These are phyloP conservation scores for Nomada hirtipes DNA, from an alignment of 2,888 invertebrate genomes.

Conservation along the genomic window DNA sequence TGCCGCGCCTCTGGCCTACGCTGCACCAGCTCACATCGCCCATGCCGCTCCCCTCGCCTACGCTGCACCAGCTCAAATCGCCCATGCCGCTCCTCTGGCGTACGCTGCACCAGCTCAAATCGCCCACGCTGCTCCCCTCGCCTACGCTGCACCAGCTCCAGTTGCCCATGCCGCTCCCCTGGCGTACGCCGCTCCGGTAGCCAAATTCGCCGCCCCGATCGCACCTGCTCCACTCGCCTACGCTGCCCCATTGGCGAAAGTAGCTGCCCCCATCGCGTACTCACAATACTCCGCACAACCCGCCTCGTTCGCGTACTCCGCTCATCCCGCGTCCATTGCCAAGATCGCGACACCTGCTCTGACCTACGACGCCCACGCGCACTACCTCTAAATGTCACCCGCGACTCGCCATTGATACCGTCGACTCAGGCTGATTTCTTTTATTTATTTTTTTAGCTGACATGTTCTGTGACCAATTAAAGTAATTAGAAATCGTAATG, in stretches of 20 bases:
- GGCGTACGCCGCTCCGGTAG: slow-evolving; percentile 74
- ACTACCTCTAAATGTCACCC: slow-evolving; percentile 47
- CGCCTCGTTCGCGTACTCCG: slow-evolving; percentile 71
- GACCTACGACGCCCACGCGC: slow-evolving; percentile 34
- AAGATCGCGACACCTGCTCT: slow-evolving; percentile 63
- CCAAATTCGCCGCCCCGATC: slow-evolving; percentile 71
- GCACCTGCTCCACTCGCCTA: slow-evolving; percentile 74
- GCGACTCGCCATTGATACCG: slow-evolving; percentile 13
- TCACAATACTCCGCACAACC: slow-evolving; percentile 68
- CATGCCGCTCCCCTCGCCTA: slow-evolving; percentile 75
- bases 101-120: slow-evolving; percentile 71
- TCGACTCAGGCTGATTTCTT: slow-evolving; percentile 68
- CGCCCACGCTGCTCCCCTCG: slow-evolving; percentile 58
- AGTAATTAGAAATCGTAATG: slow-evolving; percentile 58
- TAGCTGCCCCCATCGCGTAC: slow-evolving; percentile 75
- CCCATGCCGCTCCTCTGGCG: slow-evolving; percentile 77
- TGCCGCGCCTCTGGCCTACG: slow-evolving; percentile 75
- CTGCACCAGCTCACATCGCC: slow-evolving; percentile 82
- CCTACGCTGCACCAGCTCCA: slow-evolving; percentile 83
- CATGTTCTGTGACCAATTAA: slow-evolving; percentile 66
- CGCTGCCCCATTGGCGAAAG: slow-evolving; percentile 81
- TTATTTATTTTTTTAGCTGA: slow-evolving; percentile 72
- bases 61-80: slow-evolving; percentile 81
- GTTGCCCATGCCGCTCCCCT: slow-evolving; percentile 66
- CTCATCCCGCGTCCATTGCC: slow-evolving; percentile 77